Base-by-base conservation (phyloP, 2,113 vertebrate species). In the Varanus komodoensis region DNA sequence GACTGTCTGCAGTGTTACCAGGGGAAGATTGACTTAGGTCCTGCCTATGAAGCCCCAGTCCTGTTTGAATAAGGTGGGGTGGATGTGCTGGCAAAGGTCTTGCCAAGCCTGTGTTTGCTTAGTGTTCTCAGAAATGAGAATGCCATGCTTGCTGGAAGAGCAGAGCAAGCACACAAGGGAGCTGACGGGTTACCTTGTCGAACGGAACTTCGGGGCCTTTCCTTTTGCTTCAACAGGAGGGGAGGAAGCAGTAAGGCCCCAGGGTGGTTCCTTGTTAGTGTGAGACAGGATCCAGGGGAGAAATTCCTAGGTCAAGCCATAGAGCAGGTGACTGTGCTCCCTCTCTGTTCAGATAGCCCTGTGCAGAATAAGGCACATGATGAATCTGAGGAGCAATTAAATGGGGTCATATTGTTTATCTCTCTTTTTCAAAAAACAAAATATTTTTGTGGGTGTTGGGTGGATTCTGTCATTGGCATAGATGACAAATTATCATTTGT, bases 31-130 rank as follows among this genome's bases (percentile, higher is more conserved):
- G 27, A 71, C n/a, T 15, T 69, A n/a, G 80, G 17, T 9, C 15
- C 34, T n/a, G 44, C 32, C 73, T 85, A 19, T 52, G 79, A 84
- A 44, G 50, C 32, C 25, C 74, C 89, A 68, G 73, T 27, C 61
- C 61, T 89, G 80, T 88, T 88, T 84, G 86, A 74, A 12, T 21
- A 91, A 83, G 90, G 90, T 67, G 90, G 86, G 57, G 90, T 79
- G 50, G 86, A 83, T 79, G 34, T 78, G 86, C 71, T 91, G 86
- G 80, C 90, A 87, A 64, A 54, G 73, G 57, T 44, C 21, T 25
- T 85, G 89, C 89, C 82, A 89, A 89, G 73, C 34, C 81, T 7
- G 50, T 88, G 61, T 91, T 91, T 91, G 81, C 73, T 91, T 48
- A 91, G 61, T 21, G 25, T 52, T 87, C 21, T 44, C 85, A 27